Base-by-base conservation (phyloP, 2,888 invertebrate species). In the Drosophila suboccidentalis region DNA sequence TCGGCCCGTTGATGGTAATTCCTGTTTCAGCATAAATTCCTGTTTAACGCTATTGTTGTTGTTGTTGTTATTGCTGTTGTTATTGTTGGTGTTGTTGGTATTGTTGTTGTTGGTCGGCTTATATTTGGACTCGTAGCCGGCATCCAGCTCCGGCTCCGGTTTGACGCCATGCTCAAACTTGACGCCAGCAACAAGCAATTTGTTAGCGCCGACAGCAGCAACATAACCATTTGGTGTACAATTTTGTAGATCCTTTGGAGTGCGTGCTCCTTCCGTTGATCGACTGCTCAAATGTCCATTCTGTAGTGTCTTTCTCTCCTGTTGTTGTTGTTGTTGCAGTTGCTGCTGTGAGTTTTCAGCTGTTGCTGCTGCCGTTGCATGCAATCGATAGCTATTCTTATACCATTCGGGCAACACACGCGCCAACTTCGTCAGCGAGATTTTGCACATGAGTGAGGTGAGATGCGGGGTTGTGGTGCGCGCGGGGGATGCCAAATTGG, bases 111-210 rank as follows among this genome's bases (percentile, higher is more conserved):
- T 15, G 19, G 22, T 69, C 26, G 80, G 74, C 74, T 90, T 91
- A 54, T 86, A 90, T 64, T 91, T 91, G 0, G 87, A 74, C 61
- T 91, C 91, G 46, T 77, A 83, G 66, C 76, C 75, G 57, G 75
- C 63, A 54, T 91, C 76, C 65, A 70, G 76, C 78, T 78, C 76
- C 61, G 87, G 76, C 78, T 78, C 76, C 62, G 88, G 86, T 62
- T 92, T 92, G 3, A 92, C 89, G 46, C 87, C 88, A 50, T 87
- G 88, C 73, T 91, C 91, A 47, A 88, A 90, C 62, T 92, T 92
- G 10, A 92, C 89, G 41, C 87, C 87, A 15, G 68, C 54, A 38
- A 72, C 36, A 3, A 65, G 44, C 11, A 69, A 54, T 0, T 22
- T 47, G 1, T 29, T 46, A 13, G 4, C 51, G 13, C 3, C 41